Evolutionary conservation across 2,888 invertebrate genomes (phyloP).

Genomic region (Drosophila trichaetosa): DNA sequence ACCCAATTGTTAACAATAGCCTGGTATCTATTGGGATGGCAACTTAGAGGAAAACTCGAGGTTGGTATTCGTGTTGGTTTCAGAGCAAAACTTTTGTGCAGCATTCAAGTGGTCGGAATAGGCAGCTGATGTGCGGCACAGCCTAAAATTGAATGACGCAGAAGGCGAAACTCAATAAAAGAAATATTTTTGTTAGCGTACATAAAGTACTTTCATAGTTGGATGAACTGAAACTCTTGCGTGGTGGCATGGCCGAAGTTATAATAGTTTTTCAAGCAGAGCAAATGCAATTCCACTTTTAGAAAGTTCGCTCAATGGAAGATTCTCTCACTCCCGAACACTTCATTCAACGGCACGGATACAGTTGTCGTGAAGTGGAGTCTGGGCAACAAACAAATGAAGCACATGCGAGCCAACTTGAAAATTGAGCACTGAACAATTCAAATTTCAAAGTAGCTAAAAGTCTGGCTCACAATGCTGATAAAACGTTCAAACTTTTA

Average conservation of each 20-base stretch:
- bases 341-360: conserved; percentile 10
- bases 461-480: conserved; percentile 49
- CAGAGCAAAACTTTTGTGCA: conserved; percentile 50
- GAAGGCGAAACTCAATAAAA: conserved; percentile 72
- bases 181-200: conserved; percentile 80
- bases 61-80: conserved; percentile 30
- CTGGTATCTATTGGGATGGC: conserved; percentile 64
- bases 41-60: conserved; percentile 29
- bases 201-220: conserved; percentile 79
- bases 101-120: conserved; percentile 39
- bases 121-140: conserved; percentile 32
- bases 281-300: conserved; percentile 78
- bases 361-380: conserved; percentile 69
- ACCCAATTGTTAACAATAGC: conserved; percentile 64
- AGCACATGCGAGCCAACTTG: conserved; percentile 60
- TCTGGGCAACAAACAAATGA: conserved; percentile 75
- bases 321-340: conserved; percentile 19
- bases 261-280: conserved; percentile 79
- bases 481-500: conserved; percentile 57
- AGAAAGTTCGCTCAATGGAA: conserved; percentile 67
- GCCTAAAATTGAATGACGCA: conserved; percentile 60
- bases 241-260: conserved; percentile 63
- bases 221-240: conserved; percentile 66
- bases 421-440: conserved; percentile 58
- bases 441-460: conserved; percentile 63